Percentiles rank a stretch among this genome's conserved stretches.
These are phyloP conservation scores for Caenorhabditis japonica DNA, from an alignment of 2,888 invertebrate species.

Conservation along the genomic window DNA sequence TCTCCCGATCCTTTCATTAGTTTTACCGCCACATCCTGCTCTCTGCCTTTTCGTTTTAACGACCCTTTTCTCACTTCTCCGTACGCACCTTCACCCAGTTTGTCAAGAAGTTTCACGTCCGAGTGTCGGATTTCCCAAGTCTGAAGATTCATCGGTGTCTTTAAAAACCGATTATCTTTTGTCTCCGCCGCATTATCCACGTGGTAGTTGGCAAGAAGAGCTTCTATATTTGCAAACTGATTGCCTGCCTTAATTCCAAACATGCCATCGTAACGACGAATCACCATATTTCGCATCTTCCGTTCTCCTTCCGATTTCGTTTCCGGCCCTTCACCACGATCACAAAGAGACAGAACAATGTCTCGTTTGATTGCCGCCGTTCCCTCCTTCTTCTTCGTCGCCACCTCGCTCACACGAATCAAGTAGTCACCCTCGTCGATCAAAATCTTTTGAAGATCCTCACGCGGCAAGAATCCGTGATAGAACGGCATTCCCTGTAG, in stretches of 20 bases:
- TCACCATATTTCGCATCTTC: conserved; percentile 44
- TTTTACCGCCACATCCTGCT: conserved; percentile 48
- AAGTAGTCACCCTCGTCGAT: conserved; percentile 44
- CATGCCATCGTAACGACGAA: conserved; percentile 25
- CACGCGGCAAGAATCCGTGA: conserved; percentile 51
- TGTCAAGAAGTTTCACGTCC: conserved; percentile 36
- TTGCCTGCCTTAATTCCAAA: conserved; percentile 18
- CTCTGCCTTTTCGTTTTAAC: conserved; percentile 17
- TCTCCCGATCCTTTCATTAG: conserved; percentile 44
- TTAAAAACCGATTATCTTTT: conserved; percentile 27
- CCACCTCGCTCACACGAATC: conserved; percentile 50
- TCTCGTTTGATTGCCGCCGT: conserved; percentile 27
- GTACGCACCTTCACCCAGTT: conserved; percentile 55
- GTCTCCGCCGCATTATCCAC: conserved; percentile 15
- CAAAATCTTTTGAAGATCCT: conserved; percentile 30
- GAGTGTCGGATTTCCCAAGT: conserved; percentile 45
- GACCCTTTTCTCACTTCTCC: conserved; percentile 51
- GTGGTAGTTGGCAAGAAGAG: conserved; percentile 26
- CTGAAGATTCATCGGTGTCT: conserved; percentile 33
- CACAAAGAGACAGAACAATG: conserved; percentile 28
- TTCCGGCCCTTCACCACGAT: conserved; percentile 1
- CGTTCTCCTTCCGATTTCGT: conserved; percentile 18
- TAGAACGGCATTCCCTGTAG: conserved; percentile 40
- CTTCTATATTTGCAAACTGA: conserved; percentile 20
- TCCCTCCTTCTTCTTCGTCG: conserved; percentile 22